These are phyloP conservation scores for Carassius gibelio DNA, from an alignment of 2,113 vertebrate species.

Conservation along the genomic window DNA sequence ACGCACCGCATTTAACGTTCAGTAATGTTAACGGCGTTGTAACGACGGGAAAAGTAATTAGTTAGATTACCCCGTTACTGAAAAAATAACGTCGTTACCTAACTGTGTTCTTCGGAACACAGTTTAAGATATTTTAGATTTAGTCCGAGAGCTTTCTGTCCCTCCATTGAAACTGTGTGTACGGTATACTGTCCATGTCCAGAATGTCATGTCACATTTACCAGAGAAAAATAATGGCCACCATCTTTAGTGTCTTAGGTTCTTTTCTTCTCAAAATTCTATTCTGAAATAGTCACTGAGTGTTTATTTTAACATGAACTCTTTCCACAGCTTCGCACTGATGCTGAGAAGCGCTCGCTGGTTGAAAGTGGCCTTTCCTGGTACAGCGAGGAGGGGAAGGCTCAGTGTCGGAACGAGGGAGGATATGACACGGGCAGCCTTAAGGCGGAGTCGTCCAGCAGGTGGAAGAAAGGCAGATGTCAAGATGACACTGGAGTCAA, in stretches of 20 bases:
- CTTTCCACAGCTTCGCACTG: constrained; percentile 83
- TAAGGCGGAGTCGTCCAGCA: constrained; percentile 86
- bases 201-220: no score
- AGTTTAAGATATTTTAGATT: no score
- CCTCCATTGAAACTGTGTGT: no score
- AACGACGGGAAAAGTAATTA: no score
- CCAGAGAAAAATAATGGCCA: no score
- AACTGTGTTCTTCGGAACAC: no score
- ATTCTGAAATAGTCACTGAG: neutral
- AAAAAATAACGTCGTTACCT: no score
- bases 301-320: neutral
- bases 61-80: no score
- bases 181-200: no score
- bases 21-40: no score
- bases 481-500: constrained; percentile 76
- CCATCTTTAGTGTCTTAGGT: neutral
- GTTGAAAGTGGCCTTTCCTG: constrained; percentile 90
- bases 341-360: constrained; percentile 91
- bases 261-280: neutral
- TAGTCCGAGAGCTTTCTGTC: no score
- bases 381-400: constrained; percentile 88
- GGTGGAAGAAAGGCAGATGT: constrained; percentile 84
- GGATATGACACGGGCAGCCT: constrained; percentile 89
- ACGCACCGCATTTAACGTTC: no score
- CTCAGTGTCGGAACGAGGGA: constrained; percentile 77